phyloP scores from a whole-genome alignment of 2,797 vertebrate species.

The Myotis myotis region DNA sequence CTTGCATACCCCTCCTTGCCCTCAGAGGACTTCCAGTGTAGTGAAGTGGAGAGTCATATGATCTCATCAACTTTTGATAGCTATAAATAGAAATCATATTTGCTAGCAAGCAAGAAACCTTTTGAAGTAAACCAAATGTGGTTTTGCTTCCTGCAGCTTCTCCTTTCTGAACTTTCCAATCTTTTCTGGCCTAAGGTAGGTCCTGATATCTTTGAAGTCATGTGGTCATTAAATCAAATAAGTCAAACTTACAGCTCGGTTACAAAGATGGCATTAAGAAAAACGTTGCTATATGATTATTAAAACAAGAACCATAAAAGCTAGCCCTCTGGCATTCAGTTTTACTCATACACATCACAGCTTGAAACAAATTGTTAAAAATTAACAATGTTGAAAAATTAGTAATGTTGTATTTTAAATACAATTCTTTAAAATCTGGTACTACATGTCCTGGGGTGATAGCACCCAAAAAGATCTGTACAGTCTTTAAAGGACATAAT shows the following conservation, averaged over 20 bases:
- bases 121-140: neutral
- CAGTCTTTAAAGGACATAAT: neutral
- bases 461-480: neutral
- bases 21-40: neutral
- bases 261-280: conserved; percentile 51
- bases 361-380: conserved; percentile 58
- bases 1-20: neutral
- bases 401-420: conserved; percentile 51
- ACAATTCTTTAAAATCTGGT: neutral
- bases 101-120: neutral
- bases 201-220: conserved; percentile 2
- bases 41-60: neutral
- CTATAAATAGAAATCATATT: neutral
- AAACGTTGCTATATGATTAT: conserved; percentile 58
- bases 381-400: conserved; percentile 50
- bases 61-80: neutral
- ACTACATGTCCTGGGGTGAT: neutral
- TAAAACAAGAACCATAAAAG: conserved; percentile 64
- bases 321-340: conserved; percentile 40
- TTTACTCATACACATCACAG: conserved; percentile 45
- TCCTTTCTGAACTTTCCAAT: neutral
- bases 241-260: conserved; percentile 25
- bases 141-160: neutral
- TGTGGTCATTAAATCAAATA: conserved; percentile 38
- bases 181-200: conserved; percentile 30